phyloP scores from a whole-genome alignment of 2,113 vertebrate genomes.

The Hepsetus odoe region DNA sequence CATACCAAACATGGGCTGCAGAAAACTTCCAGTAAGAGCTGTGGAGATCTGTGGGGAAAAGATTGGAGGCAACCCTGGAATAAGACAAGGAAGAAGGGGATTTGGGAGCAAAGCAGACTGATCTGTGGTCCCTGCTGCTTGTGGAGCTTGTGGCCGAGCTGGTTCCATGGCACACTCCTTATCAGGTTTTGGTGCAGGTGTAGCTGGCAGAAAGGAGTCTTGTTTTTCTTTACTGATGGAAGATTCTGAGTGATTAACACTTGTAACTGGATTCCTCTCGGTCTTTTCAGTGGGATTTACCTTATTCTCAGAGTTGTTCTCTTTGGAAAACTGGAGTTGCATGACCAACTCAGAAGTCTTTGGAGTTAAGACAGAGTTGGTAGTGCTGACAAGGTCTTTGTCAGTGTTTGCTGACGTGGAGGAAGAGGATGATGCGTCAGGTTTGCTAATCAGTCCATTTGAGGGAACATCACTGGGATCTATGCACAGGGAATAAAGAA shows the following conservation, averaged over 20 bases:
- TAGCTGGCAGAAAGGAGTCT: slow-evolving; percentile 71
- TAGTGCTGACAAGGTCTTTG: slow-evolving; percentile 61
- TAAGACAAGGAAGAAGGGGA: slow-evolving; percentile 87
- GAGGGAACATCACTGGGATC: slow-evolving; percentile 83
- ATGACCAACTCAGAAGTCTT: slow-evolving; percentile 41
- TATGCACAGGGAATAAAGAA: slow-evolving; percentile 63
- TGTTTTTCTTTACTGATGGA: slow-evolving; percentile 80
- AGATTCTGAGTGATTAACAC: slow-evolving; percentile 64
- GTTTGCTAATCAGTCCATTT: slow-evolving; percentile 86
- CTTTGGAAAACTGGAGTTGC: slow-evolving; percentile 56
- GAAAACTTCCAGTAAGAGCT: slow-evolving; percentile 83
- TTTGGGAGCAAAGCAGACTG: slow-evolving; percentile 81
- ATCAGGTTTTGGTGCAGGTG: slow-evolving; percentile 74
- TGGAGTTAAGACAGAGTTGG: slow-evolving; percentile 56
- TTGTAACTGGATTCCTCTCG: slow-evolving; percentile 68
- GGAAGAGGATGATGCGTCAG: slow-evolving; percentile 71
- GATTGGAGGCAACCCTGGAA: slow-evolving; percentile 86
- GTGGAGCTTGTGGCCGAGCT: slow-evolving; percentile 83
- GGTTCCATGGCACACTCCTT: slow-evolving; percentile 85
- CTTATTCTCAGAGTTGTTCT: slow-evolving; percentile 67
- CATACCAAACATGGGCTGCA: slow-evolving; percentile 91
- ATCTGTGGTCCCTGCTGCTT: slow-evolving; percentile 83
- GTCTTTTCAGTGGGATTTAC: slow-evolving; percentile 82
- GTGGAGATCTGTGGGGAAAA: slow-evolving; percentile 86
- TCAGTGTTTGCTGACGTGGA: slow-evolving; percentile 65